These are phyloP conservation scores for Arctia plantaginis DNA, from an alignment of 2,888 invertebrate species.

Conservation along the genomic window DNA sequence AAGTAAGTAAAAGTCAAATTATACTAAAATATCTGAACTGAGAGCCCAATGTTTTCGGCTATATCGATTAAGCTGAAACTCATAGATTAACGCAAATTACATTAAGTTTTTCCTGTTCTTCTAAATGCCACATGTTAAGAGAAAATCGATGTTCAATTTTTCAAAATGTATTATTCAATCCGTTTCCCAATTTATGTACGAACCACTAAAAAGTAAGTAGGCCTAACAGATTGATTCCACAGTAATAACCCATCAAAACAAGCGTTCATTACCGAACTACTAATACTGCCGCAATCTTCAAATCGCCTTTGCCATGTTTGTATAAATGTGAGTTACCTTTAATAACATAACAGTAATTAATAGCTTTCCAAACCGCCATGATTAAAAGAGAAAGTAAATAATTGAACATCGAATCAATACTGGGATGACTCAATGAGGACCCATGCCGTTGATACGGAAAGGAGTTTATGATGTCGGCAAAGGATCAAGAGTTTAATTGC, in stretches of 20 bases:
- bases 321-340: slow-evolving; percentile 39
- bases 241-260: not conserved
- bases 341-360: slow-evolving; percentile 46
- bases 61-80: no score
- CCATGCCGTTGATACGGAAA: no score
- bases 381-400: slow-evolving; percentile 49
- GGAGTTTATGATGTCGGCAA: slow-evolving; percentile 1
- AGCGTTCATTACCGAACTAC: not conserved
- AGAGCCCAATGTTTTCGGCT: no score
- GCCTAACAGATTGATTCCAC: slow-evolving; percentile 1
- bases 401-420: slow-evolving; percentile 33
- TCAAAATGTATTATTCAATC: no score
- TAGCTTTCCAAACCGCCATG: slow-evolving; percentile 30
- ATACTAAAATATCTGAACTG: no score
- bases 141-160: no score
- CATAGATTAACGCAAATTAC: no score
- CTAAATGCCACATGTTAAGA: no score
- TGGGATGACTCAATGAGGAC: slow-evolving; percentile 22
- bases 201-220: not conserved
- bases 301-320: slow-evolving; percentile 29
- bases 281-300: slow-evolving; percentile 6
- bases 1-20: no score
- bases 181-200: slow-evolving; percentile 26
- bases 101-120: no score
- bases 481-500: not conserved